Evolutionary conservation across 2,888 invertebrate species (phyloP).

Genomic region (Hyles lineata): DNA sequence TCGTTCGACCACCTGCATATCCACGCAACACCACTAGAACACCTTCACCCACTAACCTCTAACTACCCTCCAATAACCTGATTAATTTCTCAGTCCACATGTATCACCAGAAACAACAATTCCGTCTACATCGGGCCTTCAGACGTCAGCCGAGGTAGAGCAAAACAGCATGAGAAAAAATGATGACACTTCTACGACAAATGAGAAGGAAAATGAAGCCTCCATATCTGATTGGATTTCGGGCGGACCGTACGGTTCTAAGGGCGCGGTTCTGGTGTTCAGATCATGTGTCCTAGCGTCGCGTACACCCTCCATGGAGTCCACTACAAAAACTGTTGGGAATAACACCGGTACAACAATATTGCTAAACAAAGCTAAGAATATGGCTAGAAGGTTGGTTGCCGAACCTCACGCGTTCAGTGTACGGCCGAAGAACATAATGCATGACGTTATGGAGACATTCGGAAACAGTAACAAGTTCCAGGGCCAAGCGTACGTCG

Average conservation of each 20-base stretch:
- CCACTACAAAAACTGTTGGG: slow-evolving; percentile 70
- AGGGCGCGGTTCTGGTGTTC: slow-evolving; percentile 87
- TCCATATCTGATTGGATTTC: slow-evolving; percentile 82
- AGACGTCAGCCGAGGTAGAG: slow-evolving; percentile 52
- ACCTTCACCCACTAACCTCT: slow-evolving; percentile 14
- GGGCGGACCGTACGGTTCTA: slow-evolving; percentile 86
- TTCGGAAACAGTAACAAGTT: slow-evolving; percentile 69
- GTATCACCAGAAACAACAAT: slow-evolving; percentile 75
- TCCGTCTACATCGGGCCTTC: slow-evolving; percentile 81
- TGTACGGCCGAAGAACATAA: slow-evolving; percentile 74
- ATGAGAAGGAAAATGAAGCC: slow-evolving; percentile 65
- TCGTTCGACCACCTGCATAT: slow-evolving; percentile 11
- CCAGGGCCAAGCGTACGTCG: slow-evolving; percentile 67
- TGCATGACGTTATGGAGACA: slow-evolving; percentile 82
- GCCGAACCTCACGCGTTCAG: slow-evolving; percentile 74
- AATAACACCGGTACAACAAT: slow-evolving; percentile 77
- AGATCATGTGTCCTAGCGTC: slow-evolving; percentile 86
- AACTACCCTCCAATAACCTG: slow-evolving; percentile 2
- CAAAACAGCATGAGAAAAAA: slow-evolving; percentile 75
- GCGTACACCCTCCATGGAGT: slow-evolving; percentile 75
- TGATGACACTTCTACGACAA: slow-evolving; percentile 60
- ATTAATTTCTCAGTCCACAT: slow-evolving; percentile 71
- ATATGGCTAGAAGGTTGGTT: slow-evolving; percentile 75
- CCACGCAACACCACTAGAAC: slow-evolving; percentile 13
- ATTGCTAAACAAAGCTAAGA: slow-evolving; percentile 76